Evolutionary conservation across 2,797 vertebrate genomes (phyloP), one percentile per base, ranked within the genome.

Genomic region (Mus minutoides): DNA sequence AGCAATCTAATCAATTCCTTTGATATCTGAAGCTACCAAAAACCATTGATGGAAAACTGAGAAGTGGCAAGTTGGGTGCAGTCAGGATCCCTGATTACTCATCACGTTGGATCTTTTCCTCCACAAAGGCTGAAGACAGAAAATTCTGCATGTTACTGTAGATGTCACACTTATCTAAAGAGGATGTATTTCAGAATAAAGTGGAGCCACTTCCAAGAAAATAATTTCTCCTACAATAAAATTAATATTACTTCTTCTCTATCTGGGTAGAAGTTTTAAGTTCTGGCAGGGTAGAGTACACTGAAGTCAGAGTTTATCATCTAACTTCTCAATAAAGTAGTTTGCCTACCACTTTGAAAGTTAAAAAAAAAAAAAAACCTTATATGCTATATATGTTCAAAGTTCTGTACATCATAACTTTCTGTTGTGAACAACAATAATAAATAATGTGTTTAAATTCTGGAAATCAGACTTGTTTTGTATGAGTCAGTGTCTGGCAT

Each of bases 401-500:
- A 94, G 37, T 77, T 22, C 24, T 69, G 86, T 83, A 71, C 14
- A 94, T 95, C 91, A 83, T 92, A 96, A 97, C 82, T 84, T 96
- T 96, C n/a, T 91, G 54, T 76, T 93, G 49, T 94, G 93, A 97
- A 95, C 21, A 95, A 92, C 21, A 95, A 94, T 96, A 96, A 97
- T 95, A 89, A 94, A 96, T 97, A 95, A 94, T 93, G 92, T 89
- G 82, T 88, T 98, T 96, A 87, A 97, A 95, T 93, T 97, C 69
- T 71, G 76, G 94, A 97, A 97, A 88, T 94, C 78, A 91, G 83
- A 64, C 93, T 96, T 94, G 78, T 95, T 97, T 98, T 96, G 85
- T 97, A 94, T 97, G 97, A 97, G 93, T 97, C 97, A 97, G 69
- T 97, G 86, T 97, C 97, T 97, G 97, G 94, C 96, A 97, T 95